Percentiles rank a stretch among this genome's conserved stretches.
phyloP scores from a whole-genome alignment of 2,888 invertebrate species.

The Cataglyphis rosenhaueri region DNA sequence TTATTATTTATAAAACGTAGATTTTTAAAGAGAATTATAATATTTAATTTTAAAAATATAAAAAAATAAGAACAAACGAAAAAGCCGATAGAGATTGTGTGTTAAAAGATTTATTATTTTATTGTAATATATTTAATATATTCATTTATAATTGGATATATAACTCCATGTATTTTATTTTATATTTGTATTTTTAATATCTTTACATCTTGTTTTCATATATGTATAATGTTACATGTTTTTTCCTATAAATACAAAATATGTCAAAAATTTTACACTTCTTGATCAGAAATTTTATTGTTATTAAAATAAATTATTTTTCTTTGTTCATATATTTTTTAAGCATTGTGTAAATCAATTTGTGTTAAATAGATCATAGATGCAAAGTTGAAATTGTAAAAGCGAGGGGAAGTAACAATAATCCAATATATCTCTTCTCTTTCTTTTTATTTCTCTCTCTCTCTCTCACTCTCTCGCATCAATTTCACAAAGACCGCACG shows the following conservation, averaged over 20 bases:
- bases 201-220: neutral
- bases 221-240: neutral
- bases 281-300: neutral
- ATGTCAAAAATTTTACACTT: neutral
- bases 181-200: neutral
- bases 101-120: neutral
- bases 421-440: neutral
- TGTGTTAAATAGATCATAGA: neutral
- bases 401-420: constrained; percentile 8
- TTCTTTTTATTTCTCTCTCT: neutral
- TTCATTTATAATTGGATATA: neutral
- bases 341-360: neutral
- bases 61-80: neutral
- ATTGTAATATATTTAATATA: neutral
- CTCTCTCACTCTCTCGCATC: neutral
- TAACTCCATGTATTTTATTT: neutral
- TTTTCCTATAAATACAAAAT: neutral
- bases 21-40: neutral
- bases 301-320: neutral
- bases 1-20: too few species aligned
- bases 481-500: constrained; percentile 24
- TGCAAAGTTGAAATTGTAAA: constrained; percentile 1
- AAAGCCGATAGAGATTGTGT: neutral
- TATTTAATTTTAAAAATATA: neutral
- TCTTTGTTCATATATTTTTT: neutral